phyloP scores from a whole-genome alignment of 2,888 invertebrate species.

The Tiliacea aurago region DNA sequence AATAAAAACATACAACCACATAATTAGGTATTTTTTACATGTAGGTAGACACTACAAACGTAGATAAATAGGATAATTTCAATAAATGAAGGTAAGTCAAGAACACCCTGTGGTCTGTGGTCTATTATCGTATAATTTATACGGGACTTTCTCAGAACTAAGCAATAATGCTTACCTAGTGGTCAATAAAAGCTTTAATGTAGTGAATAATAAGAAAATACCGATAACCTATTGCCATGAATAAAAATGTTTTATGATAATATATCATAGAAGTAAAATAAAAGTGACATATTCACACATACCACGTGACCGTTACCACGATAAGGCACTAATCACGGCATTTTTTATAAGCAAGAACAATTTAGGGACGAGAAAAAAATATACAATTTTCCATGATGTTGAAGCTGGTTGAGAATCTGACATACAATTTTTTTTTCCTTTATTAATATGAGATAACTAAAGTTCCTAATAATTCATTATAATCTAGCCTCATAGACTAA shows the following conservation, averaged over 20 bases:
- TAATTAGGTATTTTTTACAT: no score
- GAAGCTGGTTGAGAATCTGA: neutral
- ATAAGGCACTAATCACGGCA: neutral
- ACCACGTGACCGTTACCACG: neutral
- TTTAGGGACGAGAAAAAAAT: neutral
- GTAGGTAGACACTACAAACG: no score
- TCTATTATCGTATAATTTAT: no score
- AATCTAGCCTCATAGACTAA: no score
- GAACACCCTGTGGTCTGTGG: no score
- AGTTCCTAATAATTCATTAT: no score
- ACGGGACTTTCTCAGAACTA: neutral
- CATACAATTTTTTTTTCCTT: no score
- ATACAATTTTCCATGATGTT: neutral
- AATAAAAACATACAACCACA: no score
- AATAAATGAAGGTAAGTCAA: no score
- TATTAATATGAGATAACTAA: no score
- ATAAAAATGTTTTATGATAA: constrained; percentile 11
- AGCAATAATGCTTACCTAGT: neutral
- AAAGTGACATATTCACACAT: neutral
- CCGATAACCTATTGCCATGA: constrained; percentile 31
- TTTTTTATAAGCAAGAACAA: neutral
- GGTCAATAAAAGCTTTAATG: neutral
- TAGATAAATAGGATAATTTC: no score
- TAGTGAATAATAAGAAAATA: neutral
- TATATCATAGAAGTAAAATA: constrained; percentile 9